Evolutionary conservation across 2,113 vertebrate species (phyloP), one percentile per base, ranked within the genome.

Genomic region (Panthera uncia): DNA sequence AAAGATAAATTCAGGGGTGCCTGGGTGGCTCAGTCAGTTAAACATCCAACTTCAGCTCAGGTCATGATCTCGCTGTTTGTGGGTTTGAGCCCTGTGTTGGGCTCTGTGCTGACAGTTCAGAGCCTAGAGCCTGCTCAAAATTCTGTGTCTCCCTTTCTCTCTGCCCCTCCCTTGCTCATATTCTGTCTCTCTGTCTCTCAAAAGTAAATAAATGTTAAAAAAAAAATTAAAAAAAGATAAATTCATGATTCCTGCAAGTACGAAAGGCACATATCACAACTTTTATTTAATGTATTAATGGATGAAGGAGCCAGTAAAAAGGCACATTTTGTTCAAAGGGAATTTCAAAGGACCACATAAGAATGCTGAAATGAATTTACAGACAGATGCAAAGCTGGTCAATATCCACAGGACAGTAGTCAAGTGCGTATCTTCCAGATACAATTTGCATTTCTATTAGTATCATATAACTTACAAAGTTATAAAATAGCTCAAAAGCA

Each of bases 271-370:
- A 57, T 74, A 68, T 14, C 25, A 69, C 90, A 68, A 10, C 2
- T 85, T 92, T 82, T 50, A 52, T 94, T 96, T 93, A 79, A 84
- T 74, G 69, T n/a, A 73, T 83, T 88, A 89, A 61, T n/a, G n/a
- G 36, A 78, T 71, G 9, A 38, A 76, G 38, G 38, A 82, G 15
- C 19, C 41, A 45, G 15, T 89, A 52, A 38, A 16, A 80, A 80
- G 14, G 9, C 36, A 88, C 36, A 66, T 36, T 6, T 69, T 33
- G 21, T 61, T 84, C 38, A 95, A 80, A 66, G 45, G 18, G 31
- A 13, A 50, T 80, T 88, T 84, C 57, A 80, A 84, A 84, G 50
- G 27, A 57, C 29, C 16, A 81, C 50, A 36, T 3, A 86, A 41
- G 36, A 52, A 71, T 78, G 10, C 57, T 61, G 10, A 93, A 85